Percentiles rank a stretch among this genome's conserved stretches.
These are phyloP conservation scores for Aethina tumida DNA, from an alignment of 1,140 invertebrate species.

Conservation along the genomic window DNA sequence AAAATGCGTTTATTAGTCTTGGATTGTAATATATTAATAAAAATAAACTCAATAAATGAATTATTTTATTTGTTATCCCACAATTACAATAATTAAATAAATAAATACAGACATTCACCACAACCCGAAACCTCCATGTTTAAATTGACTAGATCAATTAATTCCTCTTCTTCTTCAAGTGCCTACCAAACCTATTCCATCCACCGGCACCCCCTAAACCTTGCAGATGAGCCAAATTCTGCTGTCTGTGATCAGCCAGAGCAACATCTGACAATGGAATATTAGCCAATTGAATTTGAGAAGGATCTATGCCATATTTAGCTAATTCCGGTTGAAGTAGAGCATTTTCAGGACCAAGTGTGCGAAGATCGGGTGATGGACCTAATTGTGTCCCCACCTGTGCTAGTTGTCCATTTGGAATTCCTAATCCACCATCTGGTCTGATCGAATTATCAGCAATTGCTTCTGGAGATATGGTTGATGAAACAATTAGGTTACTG, in stretches of 20 bases:
- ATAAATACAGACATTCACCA: constrained; percentile 4
- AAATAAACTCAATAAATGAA: too few relatives aligned
- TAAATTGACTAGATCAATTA: constrained; percentile 1
- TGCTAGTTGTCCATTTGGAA: too few relatives aligned
- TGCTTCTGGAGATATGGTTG: background rate
- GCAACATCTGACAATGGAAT: constrained; percentile 13
- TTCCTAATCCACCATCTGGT: too few relatives aligned
- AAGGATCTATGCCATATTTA: constrained; percentile 14
- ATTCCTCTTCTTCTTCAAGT: constrained; percentile 4
- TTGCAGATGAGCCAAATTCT: background rate
- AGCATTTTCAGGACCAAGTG: too few relatives aligned
- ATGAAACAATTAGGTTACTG: background rate
- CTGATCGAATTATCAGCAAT: too few relatives aligned
- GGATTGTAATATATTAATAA: too few relatives aligned
- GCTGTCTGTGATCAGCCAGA: constrained; percentile 1
- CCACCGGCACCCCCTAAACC: constrained; percentile 2
- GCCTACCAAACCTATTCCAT: constrained; percentile 11
- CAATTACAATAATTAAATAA: constrained; percentile 4
- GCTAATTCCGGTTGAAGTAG: constrained; percentile 8
- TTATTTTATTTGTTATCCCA: background rate
- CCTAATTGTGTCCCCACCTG: too few relatives aligned
- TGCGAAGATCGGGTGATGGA: too few relatives aligned
- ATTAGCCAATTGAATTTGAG: constrained; percentile 11
- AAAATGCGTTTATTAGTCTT: too few relatives aligned
- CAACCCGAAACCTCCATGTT: constrained; percentile 8